Conservation (phyloP, 1,140 invertebrate genomes). For the Calephelis nemesis region DNA sequence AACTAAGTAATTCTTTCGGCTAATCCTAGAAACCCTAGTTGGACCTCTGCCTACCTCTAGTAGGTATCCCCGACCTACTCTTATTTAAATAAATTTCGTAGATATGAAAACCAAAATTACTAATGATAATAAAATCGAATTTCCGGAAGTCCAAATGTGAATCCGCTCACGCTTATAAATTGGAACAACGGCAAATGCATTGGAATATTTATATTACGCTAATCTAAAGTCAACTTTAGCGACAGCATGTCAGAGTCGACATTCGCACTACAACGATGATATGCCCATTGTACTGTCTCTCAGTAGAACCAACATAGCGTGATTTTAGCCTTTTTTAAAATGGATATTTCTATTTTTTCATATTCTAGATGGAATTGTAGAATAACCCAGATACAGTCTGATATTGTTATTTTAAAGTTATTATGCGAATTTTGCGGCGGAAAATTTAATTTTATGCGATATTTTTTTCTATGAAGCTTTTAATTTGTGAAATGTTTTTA, state of each 20-base stretch:
- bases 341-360: constrained; percentile 39
- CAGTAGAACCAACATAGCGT: constrained; percentile 28
- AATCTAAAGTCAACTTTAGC: constrained; percentile 48
- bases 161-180: constrained; percentile 32
- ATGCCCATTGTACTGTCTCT: constrained; percentile 29
- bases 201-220: constrained; percentile 37
- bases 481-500: neutral
- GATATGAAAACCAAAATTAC: too few species aligned
- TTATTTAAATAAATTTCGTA: too few species aligned
- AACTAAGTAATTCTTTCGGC: too few species aligned
- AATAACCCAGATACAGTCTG: constrained; percentile 24
- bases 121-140: too few species aligned
- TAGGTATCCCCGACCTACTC: too few species aligned
- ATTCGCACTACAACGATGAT: constrained; percentile 30
- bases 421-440: constrained; percentile 8
- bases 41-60: too few species aligned
- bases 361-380: constrained; percentile 37
- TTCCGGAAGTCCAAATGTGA: neutral
- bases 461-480: neutral
- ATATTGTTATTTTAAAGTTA: constrained; percentile 7
- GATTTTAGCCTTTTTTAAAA: constrained; percentile 39
- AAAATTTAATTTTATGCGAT: neutral
- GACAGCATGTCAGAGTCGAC: constrained; percentile 34
- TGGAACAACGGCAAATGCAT: constrained; percentile 39
- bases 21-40: too few species aligned